Base-by-base conservation (phyloP, 1,140 invertebrate species). In the Cydia fagiglandana region DNA sequence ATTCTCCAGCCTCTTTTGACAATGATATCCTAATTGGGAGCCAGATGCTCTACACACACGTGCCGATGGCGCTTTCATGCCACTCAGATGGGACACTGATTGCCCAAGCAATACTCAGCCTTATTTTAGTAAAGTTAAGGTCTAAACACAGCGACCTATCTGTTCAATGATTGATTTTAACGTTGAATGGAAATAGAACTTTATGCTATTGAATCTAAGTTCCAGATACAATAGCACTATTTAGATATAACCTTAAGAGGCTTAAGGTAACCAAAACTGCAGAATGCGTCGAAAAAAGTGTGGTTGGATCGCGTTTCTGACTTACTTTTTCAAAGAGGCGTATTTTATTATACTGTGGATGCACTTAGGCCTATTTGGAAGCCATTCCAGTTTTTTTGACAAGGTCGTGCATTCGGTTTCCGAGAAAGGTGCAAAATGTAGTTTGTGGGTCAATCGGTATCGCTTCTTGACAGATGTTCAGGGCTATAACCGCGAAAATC, bases 11-110 rank as follows among this genome's bases (percentile, higher is more conserved):
- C 76, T 74, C 50, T 13, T 74, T 78, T 76, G 78, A 79, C 81
- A 86, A 87, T 84, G 84, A 78, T 78, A 70, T 56, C 81, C 81
- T 87, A 86, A 87, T 88, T 87, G 83, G 81, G 79, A 34, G 24
- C 83, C 87, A 88, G 87, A 86, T 88, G 87, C 41, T 15, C 81
- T 78, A 75, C 73, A 75, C 74, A 79, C 87, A 83, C 84, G 86
- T 87, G 86, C 84, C 81, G 78, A 24, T 80, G 80, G 80, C 78
- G 82, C 81, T 77, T 78, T 61, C 56, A 24, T 61, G 20, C 56
- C 56, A 61, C 20, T 61, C 56, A 61, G 56, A 61, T 61, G 15
- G 10, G 2, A 17, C 15, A 4, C 53, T 20, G 20, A 56, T 56
- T 56, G 24, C 20, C 17, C 56, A 24, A 10, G 56, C 17, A 24